Conservation (phyloP, 1,140 invertebrate species). For the Periplaneta americana region DNA sequence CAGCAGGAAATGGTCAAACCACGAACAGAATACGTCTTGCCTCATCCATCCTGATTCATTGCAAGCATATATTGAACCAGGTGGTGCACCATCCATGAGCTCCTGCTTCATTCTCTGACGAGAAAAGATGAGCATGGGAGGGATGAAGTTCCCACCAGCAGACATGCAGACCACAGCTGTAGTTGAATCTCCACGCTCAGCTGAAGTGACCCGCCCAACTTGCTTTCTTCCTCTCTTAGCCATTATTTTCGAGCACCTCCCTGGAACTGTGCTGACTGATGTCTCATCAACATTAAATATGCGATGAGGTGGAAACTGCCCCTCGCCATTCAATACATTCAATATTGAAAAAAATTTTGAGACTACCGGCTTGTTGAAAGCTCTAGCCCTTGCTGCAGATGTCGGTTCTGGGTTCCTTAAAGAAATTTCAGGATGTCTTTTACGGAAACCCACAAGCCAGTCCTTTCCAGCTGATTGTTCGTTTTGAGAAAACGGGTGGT, state of each 20-base stretch:
- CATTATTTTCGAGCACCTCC: constrained; percentile 19
- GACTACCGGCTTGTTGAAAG: constrained; percentile 26
- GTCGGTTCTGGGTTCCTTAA: constrained; percentile 14
- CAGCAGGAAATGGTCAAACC: no score
- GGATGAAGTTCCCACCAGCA: constrained; percentile 28
- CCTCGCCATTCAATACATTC: constrained; percentile 16
- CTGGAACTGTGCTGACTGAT: constrained; percentile 28
- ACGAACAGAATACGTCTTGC: no score
- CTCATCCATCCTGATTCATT: no score
- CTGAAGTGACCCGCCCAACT: no score
- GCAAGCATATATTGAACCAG: no score
- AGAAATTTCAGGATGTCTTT: constrained; percentile 30
- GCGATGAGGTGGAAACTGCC: constrained; percentile 12
- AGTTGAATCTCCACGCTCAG: constrained; percentile 23
- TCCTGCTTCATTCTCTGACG: constrained; percentile 22
- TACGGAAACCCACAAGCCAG: constrained; percentile 35
- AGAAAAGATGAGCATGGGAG: constrained; percentile 33
- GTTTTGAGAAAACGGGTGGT: no score
- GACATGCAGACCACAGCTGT: constrained; percentile 25
- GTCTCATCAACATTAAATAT: constrained; percentile 38
- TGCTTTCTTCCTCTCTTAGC: constrained; percentile 23
- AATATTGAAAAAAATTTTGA: constrained; percentile 19
- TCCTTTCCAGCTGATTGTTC: no score
- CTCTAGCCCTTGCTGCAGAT: constrained; percentile 20
- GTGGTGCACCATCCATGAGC: constrained; percentile 19